Evolutionary conservation across 2,888 invertebrate genomes (phyloP).

Genomic region (Trimorus sp.): DNA sequence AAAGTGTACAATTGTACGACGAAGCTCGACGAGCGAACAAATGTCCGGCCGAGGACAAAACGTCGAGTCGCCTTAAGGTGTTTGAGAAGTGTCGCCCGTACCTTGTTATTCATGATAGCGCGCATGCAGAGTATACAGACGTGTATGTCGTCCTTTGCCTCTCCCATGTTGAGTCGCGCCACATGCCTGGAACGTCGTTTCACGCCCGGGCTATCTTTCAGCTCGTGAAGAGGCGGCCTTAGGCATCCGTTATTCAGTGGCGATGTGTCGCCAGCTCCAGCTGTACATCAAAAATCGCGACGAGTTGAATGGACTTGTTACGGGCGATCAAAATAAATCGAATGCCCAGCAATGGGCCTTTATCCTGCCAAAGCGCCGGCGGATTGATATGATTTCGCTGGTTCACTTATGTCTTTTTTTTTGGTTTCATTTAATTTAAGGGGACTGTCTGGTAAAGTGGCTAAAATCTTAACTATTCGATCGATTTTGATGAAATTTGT

Average conservation of each 20-base stretch:
- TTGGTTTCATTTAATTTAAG: too few species aligned
- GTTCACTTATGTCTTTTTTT: too few species aligned
- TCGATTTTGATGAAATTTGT: too few species aligned
- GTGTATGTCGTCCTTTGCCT: constrained; percentile 98
- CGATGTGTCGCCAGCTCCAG: constrained; percentile 74
- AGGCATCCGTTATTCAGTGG: constrained; percentile 80
- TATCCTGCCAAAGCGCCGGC: too few species aligned
- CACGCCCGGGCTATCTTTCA: constrained; percentile 87
- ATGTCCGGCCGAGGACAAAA: neutral
- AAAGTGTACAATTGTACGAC: too few species aligned
- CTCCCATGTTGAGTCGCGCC: constrained; percentile 95
- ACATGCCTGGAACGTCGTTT: constrained; percentile 92
- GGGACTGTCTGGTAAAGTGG: too few species aligned
- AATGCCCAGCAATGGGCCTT: constrained; percentile 12
- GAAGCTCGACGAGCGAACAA: too few species aligned
- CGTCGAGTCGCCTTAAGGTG: constrained; percentile 9
- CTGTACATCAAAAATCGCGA: constrained; percentile 64
- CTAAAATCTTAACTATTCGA: too few species aligned
- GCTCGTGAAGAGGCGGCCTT: constrained; percentile 84
- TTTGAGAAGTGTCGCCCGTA: constrained; percentile 72
- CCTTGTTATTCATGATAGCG: constrained; percentile 99
- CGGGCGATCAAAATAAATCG: constrained; percentile 38
- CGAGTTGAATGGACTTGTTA: constrained; percentile 37
- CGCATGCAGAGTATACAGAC: constrained; percentile 99
- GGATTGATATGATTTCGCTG: too few species aligned